A percentile compares a stretch with the other conserved stretches of the same genome.
Evolutionary conservation across 2,888 invertebrate species (phyloP).

Genomic region (Spodoptera exigua): DNA sequence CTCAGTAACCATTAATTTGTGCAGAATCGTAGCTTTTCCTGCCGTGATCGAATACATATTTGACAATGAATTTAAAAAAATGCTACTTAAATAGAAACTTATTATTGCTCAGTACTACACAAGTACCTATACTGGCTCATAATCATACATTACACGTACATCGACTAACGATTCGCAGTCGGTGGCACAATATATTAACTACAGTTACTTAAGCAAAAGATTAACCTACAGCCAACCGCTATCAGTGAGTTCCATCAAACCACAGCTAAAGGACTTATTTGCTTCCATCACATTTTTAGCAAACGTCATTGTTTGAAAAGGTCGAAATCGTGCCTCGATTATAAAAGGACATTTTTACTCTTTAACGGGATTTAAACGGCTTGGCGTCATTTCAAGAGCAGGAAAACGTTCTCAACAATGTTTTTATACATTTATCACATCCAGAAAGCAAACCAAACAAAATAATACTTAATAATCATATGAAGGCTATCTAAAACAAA

Average conservation of each 20-base stretch:
- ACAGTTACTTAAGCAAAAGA: constrained; percentile 3
- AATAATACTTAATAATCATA: constrained; percentile 1
- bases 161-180: constrained; percentile 23
- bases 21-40: too few species aligned
- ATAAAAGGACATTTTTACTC: constrained; percentile 41
- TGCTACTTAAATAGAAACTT: too few species aligned
- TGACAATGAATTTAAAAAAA: too few species aligned
- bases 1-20: too few species aligned
- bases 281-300: constrained; percentile 25
- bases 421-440: not conserved
- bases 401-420: constrained; percentile 6
- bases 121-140: constrained; percentile 11
- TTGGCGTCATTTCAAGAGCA: constrained; percentile 17
- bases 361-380: constrained; percentile 42
- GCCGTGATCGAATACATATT: too few species aligned
- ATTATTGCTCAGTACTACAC: constrained; percentile 22
- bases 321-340: constrained; percentile 51
- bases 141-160: constrained; percentile 40
- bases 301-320: constrained; percentile 44
- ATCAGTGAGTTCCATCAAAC: constrained; percentile 27
- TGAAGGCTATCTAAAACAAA: constrained; percentile 29
- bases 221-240: constrained; percentile 7
- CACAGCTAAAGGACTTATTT: constrained; percentile 34
- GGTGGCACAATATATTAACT: constrained; percentile 10
- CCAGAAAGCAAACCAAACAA: constrained; percentile 5